phyloP scores from a whole-genome alignment of 2,888 invertebrate genomes.

The Euphydryas editha region DNA sequence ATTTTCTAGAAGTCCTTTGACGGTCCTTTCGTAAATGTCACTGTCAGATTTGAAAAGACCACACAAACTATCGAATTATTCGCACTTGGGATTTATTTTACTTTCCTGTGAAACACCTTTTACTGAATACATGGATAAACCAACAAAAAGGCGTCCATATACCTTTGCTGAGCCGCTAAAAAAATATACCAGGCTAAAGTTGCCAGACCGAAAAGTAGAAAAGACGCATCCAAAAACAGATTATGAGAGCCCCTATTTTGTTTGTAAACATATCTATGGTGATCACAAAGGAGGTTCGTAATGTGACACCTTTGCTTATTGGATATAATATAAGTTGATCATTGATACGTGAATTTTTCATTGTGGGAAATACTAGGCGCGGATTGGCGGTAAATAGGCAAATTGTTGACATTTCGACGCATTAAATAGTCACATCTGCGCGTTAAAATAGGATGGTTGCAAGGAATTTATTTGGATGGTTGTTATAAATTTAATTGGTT shows the following conservation, averaged over 20 bases:
- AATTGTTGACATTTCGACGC: slow-evolving; percentile 75
- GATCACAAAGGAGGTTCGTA: slow-evolving; percentile 69
- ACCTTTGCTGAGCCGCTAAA: slow-evolving; percentile 62
- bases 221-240: slow-evolving; percentile 78
- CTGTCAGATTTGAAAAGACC: slow-evolving; percentile 67
- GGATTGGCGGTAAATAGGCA: slow-evolving; percentile 71
- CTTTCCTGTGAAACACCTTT: slow-evolving; percentile 73
- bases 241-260: slow-evolving; percentile 82
- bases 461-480: slow-evolving; percentile 58
- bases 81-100: slow-evolving; percentile 65
- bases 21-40: slow-evolving; percentile 63
- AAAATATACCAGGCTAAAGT: slow-evolving; percentile 68
- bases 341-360: slow-evolving; percentile 71
- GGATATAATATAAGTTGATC: slow-evolving; percentile 68
- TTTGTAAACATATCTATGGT: slow-evolving; percentile 76
- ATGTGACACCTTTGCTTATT: slow-evolving; percentile 80
- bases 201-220: slow-evolving; percentile 76
- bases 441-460: slow-evolving; percentile 51
- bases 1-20: slow-evolving; percentile 54
- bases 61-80: slow-evolving; percentile 68
- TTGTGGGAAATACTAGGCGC: slow-evolving; percentile 60
- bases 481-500: slow-evolving; percentile 58
- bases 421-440: slow-evolving; percentile 65
- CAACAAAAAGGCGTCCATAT: slow-evolving; percentile 81
- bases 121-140: slow-evolving; percentile 66